Conservation (phyloP, 1,140 invertebrate genomes). For the Pseudomyrmex sp. region DNA sequence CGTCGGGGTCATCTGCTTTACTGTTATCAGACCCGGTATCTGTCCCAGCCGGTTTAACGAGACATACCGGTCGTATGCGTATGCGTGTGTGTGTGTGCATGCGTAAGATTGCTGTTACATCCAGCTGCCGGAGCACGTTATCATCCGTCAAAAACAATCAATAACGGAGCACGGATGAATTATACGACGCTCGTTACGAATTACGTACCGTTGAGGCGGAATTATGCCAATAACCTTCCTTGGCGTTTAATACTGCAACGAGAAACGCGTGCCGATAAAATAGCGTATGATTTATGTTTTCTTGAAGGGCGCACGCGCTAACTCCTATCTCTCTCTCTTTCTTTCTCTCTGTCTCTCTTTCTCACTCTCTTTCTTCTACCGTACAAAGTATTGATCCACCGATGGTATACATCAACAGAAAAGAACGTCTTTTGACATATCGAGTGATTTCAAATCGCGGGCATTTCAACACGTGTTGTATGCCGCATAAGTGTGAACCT, state of each 20-base stretch:
- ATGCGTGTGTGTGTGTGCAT: no score
- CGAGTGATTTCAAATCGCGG: no score
- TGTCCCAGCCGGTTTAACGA: slow-evolving; percentile 46
- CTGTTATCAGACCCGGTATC: slow-evolving; percentile 46
- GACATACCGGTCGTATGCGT: slow-evolving; percentile 25
- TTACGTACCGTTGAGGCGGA: slow-evolving; percentile 30
- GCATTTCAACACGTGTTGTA: no score
- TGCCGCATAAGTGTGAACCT: no score
- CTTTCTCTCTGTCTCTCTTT: no score
- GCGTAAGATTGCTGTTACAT: slow-evolving; percentile 1
- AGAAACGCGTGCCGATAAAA: not conserved
- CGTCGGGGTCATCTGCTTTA: slow-evolving; percentile 28
- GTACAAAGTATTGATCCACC: not conserved
- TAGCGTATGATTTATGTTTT: no score
- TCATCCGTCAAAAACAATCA: slow-evolving; percentile 22
- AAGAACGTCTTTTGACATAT: no score
- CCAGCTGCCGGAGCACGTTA: not conserved
- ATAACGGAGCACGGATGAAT: slow-evolving; percentile 35
- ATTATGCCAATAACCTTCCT: slow-evolving; percentile 43
- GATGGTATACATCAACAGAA: not conserved
- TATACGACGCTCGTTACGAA: slow-evolving; percentile 31
- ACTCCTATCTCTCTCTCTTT: no score
- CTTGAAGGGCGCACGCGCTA: no score
- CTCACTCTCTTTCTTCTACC: not conserved
- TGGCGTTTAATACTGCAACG: slow-evolving; percentile 7